These are phyloP conservation scores for Anorthoa munda DNA, from an alignment of 2,888 invertebrate species.

Conservation along the genomic window DNA sequence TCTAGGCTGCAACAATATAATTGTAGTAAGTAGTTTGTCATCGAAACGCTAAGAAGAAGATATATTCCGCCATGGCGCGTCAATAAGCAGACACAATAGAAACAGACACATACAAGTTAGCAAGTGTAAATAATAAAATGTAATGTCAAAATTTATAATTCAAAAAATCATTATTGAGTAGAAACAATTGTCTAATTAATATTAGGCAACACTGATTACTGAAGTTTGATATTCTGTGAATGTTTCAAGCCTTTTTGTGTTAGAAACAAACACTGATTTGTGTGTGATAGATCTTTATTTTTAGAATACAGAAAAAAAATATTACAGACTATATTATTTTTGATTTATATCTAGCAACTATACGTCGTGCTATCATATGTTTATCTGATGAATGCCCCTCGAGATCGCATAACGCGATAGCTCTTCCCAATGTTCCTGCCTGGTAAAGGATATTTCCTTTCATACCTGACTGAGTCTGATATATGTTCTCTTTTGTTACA, in stretches of 20 bases:
- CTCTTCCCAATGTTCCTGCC: slow-evolving; percentile 17
- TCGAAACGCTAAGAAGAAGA: too few species aligned
- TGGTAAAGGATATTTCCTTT: slow-evolving; percentile 62
- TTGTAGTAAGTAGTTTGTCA: too few species aligned
- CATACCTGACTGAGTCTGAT: slow-evolving; percentile 66
- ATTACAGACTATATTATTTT: slow-evolving; percentile 21
- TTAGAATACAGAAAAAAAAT: slow-evolving; percentile 15
- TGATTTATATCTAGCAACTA: slow-evolving; percentile 18
- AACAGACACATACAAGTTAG: too few species aligned
- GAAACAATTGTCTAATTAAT: too few species aligned
- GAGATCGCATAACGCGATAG: slow-evolving; percentile 48
- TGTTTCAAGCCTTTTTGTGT: background rate
- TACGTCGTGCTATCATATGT: slow-evolving; percentile 24
- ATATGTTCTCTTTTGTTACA: slow-evolving; percentile 81
- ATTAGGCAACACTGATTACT: too few species aligned
- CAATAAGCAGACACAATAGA: too few species aligned
- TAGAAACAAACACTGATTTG: background rate
- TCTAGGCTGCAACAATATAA: too few species aligned
- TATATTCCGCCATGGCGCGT: too few species aligned
- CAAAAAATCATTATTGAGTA: too few species aligned
- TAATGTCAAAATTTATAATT: too few species aligned
- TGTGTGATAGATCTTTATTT: background rate
- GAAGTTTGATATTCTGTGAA: slow-evolving; percentile 1
- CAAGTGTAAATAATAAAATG: too few species aligned
- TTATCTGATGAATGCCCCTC: slow-evolving; percentile 42